Percentiles rank a stretch among this genome's conserved stretches.
phyloP scores from a whole-genome alignment of 2,797 vertebrate genomes.

The Bradypodion ventrale region DNA sequence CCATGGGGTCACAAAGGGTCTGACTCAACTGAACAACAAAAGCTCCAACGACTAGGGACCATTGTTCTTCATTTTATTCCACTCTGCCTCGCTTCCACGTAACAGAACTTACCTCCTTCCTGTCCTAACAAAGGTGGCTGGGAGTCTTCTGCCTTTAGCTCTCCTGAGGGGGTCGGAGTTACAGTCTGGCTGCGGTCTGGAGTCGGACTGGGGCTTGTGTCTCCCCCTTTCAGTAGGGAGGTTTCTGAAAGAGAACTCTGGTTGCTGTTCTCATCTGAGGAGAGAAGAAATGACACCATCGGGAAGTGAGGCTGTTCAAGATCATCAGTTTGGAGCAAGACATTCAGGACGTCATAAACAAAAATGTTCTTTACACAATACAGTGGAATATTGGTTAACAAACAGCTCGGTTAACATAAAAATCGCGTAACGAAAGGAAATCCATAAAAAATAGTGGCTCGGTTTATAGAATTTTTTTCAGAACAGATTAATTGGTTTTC shows the following conservation, averaged over 20 bases:
- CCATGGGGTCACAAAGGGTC: too few species aligned
- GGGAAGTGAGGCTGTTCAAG: not conserved
- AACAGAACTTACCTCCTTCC: constrained; percentile 65
- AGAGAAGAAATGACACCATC: not conserved
- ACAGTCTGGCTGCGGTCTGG: constrained; percentile 69
- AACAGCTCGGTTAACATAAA: too few species aligned
- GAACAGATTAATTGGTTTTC: too few species aligned
- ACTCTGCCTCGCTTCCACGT: too few species aligned
- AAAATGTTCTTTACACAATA: too few species aligned
- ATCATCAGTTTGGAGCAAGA: not conserved
- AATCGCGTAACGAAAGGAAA: too few species aligned
- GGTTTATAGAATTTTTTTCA: too few species aligned
- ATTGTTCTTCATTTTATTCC: not conserved
- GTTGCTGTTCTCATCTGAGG: constrained; percentile 73
- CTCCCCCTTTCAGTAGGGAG: constrained; percentile 67
- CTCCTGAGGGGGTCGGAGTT: constrained; percentile 60
- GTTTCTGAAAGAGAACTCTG: constrained; percentile 72
- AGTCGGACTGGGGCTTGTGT: constrained; percentile 68
- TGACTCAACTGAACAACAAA: too few species aligned
- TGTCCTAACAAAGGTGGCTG: constrained; percentile 70
- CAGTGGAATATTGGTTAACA: too few species aligned
- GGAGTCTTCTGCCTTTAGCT: constrained; percentile 60
- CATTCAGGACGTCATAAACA: not conserved
- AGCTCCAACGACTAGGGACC: constrained; percentile 1
- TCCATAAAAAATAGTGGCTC: too few species aligned